Conservation (phyloP, 2,888 invertebrate species). For the Formica aserva region DNA sequence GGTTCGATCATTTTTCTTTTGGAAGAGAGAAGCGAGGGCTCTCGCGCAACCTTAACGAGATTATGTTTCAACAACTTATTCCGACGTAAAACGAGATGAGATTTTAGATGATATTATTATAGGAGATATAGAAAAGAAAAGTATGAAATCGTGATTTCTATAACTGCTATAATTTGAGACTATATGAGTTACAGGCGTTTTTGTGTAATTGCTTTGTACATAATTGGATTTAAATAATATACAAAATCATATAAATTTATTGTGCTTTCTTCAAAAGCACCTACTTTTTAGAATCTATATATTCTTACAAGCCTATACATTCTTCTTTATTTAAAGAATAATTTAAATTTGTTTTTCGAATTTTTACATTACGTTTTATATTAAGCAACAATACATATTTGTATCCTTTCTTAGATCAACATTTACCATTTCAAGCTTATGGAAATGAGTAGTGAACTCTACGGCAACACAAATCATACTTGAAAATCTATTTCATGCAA, state of each 20-base stretch:
- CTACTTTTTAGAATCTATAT: background rate
- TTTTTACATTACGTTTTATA: background rate
- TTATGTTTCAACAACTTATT: background rate
- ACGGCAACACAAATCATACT: slow-evolving; percentile 7
- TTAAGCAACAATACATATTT: background rate
- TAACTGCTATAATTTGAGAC: background rate
- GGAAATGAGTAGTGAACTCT: background rate
- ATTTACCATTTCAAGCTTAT: slow-evolving; percentile 13
- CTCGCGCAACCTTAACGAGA: background rate
- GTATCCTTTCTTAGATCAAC: background rate
- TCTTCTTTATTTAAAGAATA: background rate
- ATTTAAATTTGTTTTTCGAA: background rate
- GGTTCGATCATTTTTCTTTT: slow-evolving; percentile 8
- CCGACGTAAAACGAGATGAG: background rate
- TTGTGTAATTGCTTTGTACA: background rate
- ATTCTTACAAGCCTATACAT: background rate
- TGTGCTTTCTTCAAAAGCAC: background rate
- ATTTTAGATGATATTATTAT: background rate
- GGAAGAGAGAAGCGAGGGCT: background rate
- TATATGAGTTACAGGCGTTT: background rate
- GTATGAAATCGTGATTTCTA: background rate
- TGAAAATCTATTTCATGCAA: slow-evolving; percentile 19
- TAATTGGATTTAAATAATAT: background rate
- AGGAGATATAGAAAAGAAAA: background rate
- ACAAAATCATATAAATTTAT: background rate